Percentiles rank a stretch among this genome's conserved stretches.
phyloP scores from a whole-genome alignment of 2,113 vertebrate genomes.

The Trogon melanurus region DNA sequence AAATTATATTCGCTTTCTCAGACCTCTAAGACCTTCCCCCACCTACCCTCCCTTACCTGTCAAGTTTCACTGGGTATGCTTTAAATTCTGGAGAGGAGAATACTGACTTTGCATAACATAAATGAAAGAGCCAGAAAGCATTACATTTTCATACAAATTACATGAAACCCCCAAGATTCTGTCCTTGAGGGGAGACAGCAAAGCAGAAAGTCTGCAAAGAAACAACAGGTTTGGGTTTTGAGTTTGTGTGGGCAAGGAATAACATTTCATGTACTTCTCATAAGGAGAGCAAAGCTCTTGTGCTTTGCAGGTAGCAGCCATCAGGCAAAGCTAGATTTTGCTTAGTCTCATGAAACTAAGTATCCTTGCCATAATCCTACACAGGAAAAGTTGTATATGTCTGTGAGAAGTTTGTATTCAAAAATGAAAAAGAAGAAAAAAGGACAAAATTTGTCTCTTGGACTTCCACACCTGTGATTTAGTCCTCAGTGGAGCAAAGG shows the following conservation, averaged over 20 bases:
- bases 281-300: not conserved
- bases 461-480: not conserved
- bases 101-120: slow-evolving; percentile 62
- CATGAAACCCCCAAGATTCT: slow-evolving; percentile 37
- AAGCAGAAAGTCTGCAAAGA: not conserved
- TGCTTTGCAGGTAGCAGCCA: not conserved
- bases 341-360: not conserved
- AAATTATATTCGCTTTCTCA: slow-evolving; percentile 70
- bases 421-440: not conserved
- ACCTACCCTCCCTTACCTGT: slow-evolving; percentile 71
- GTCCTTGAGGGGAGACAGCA: slow-evolving; percentile 33
- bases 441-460: not conserved
- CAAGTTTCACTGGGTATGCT: slow-evolving; percentile 71
- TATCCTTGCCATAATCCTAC: not conserved
- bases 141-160: slow-evolving; percentile 31
- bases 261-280: not conserved
- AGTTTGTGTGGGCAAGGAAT: not conserved
- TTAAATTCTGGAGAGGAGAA: slow-evolving; percentile 69
- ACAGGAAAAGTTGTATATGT: not conserved
- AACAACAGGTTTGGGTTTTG: not conserved
- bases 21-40: slow-evolving; percentile 59
- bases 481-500: not conserved
- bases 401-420: not conserved
- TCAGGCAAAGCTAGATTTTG: not conserved
- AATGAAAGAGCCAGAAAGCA: slow-evolving; percentile 32